Evolutionary conservation across 2,113 vertebrate genomes (phyloP).

Genomic region (Origma solitaria): DNA sequence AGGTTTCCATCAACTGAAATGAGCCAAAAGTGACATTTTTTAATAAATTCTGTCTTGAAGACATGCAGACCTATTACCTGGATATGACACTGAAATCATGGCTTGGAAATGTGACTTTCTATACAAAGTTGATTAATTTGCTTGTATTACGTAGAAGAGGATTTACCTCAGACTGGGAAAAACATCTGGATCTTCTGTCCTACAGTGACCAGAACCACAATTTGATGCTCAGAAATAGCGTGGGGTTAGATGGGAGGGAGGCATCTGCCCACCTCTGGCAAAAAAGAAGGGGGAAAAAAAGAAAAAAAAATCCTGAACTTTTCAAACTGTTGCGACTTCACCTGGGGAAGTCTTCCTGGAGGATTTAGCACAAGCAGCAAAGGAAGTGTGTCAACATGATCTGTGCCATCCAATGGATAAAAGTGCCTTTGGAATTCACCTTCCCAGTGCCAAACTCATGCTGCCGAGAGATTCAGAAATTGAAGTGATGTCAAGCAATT

Average conservation of each 20-base stretch:
- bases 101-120: not conserved
- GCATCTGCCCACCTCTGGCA: not conserved
- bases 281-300: not conserved
- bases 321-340: not conserved
- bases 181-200: not conserved
- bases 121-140: not conserved
- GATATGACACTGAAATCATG: not conserved
- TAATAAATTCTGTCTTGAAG: not conserved
- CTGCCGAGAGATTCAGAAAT: not conserved
- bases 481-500: slow-evolving; percentile 60
- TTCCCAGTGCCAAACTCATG: not conserved
- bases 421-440: not conserved
- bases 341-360: not conserved
- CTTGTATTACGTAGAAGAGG: not conserved
- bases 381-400: not conserved
- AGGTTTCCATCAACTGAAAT: not conserved
- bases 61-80: not conserved
- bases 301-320: not conserved
- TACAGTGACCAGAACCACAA: not conserved
- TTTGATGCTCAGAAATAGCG: not conserved
- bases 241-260: not conserved
- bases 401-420: not conserved
- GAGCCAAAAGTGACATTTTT: not conserved
- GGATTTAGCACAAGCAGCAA: not conserved
- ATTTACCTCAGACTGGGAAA: not conserved